A percentile compares a stretch with the other conserved stretches of the same genome.
These are phyloP conservation scores for Platycercus adscitus DNA, from an alignment of 2,113 vertebrate genomes.

Conservation along the genomic window DNA sequence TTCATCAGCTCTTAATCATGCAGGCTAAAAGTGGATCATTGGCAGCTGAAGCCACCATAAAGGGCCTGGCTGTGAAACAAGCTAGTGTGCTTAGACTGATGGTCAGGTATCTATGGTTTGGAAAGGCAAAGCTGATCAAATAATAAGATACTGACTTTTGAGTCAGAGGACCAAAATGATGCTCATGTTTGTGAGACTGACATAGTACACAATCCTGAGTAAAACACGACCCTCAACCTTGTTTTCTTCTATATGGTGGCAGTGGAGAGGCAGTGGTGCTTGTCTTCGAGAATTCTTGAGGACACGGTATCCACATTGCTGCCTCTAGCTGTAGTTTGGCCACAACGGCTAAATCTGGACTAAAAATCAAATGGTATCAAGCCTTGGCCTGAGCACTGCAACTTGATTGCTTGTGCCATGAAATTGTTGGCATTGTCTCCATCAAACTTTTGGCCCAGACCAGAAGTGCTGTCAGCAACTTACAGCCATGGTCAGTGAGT, in stretches of 20 bases:
- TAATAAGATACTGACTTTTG: background rate
- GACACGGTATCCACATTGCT: background rate
- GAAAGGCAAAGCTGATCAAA: background rate
- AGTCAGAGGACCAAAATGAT: background rate
- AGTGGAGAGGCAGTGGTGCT: background rate
- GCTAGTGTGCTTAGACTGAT: background rate
- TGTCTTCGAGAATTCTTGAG: background rate
- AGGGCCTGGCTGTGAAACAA: background rate
- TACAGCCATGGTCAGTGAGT: background rate
- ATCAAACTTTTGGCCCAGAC: background rate
- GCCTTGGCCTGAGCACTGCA: background rate
- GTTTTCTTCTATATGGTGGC: background rate
- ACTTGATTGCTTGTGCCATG: background rate
- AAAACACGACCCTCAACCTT: background rate
- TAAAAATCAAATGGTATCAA: background rate
- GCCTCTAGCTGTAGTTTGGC: background rate
- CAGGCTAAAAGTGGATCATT: background rate
- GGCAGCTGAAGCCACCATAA: background rate
- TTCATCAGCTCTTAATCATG: slow-evolving; percentile 15
- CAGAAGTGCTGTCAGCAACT: background rate
- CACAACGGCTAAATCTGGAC: background rate
- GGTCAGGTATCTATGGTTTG: background rate
- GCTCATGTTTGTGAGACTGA: background rate
- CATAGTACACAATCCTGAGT: background rate
- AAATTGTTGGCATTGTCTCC: background rate